phyloP scores from a whole-genome alignment of 2,797 vertebrate genomes.

The Girardinus metallicus region DNA sequence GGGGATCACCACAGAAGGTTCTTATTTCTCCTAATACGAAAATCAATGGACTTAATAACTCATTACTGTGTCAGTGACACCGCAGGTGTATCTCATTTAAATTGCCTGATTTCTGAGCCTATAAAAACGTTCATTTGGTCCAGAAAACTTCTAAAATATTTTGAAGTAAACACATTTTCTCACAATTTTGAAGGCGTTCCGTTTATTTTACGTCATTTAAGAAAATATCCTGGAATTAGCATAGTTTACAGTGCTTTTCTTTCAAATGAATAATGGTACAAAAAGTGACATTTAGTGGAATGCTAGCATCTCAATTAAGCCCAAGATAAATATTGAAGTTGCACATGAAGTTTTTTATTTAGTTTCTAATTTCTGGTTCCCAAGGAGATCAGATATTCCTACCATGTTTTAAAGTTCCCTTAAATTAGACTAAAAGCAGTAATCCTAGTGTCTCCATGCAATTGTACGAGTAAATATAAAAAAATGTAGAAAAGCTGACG shows the following conservation, averaged over 20 bases:
- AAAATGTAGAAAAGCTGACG: neutral
- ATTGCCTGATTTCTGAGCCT: neutral
- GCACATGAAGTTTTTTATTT: neutral
- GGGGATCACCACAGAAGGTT: neutral
- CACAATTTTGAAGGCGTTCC: neutral
- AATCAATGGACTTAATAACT: neutral
- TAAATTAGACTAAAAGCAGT: neutral
- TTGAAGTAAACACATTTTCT: neutral
- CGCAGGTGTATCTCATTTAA: neutral
- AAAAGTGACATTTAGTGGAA: neutral
- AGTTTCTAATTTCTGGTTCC: neutral
- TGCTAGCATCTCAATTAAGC: neutral
- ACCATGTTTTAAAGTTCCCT: neutral
- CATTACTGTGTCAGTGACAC: neutral
- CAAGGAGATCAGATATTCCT: neutral
- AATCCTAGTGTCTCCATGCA: neutral
- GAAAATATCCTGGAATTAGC: neutral
- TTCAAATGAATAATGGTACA: neutral
- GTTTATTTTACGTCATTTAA: neutral
- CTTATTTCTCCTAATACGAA: neutral
- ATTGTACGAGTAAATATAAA: neutral
- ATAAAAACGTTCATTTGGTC: neutral
- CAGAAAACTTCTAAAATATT: neutral
- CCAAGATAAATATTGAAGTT: neutral
- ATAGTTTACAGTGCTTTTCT: neutral